These are phyloP conservation scores for Lissocephala sabroskyi DNA, from an alignment of 2,888 invertebrate genomes.

Conservation along the genomic window DNA sequence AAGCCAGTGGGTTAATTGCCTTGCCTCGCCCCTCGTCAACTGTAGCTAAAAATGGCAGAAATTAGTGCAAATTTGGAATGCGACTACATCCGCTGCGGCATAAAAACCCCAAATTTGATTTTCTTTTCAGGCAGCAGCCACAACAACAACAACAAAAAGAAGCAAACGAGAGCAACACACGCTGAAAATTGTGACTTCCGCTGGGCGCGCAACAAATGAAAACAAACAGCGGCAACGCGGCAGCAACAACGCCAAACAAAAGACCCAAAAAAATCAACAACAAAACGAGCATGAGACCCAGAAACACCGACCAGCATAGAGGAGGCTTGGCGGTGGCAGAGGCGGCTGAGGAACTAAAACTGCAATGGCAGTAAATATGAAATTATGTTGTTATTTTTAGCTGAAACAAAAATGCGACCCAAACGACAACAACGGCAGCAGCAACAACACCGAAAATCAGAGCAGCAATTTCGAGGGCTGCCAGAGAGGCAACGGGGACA, in stretches of 20 bases:
- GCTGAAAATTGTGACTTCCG: conserved; percentile 41
- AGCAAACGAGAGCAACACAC: conserved; percentile 4
- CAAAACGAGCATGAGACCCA: conserved; percentile 6
- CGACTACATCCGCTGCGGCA: conserved; percentile 35
- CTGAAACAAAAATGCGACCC: conserved; percentile 21
- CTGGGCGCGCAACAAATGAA: conserved; percentile 16
- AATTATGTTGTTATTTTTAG: conserved; percentile 49
- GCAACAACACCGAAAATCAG: conserved; percentile 16
- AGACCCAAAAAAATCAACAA: conserved; percentile 9
- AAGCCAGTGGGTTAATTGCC: too few species aligned
- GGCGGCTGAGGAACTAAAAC: neutral
- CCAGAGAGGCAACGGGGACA: too few species aligned
- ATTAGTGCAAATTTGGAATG: conserved; percentile 29
- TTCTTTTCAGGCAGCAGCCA: too few species aligned
- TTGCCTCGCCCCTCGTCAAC: conserved; percentile 7
- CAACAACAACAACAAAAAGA: conserved; percentile 6
- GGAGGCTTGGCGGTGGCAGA: too few species aligned
- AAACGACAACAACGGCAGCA: conserved; percentile 11
- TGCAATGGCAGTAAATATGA: conserved; percentile 24
- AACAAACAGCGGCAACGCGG: conserved; percentile 12
- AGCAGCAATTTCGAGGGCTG: too few species aligned
- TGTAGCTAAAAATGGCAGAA: conserved; percentile 37
- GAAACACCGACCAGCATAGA: conserved; percentile 1
- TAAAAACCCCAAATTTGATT: neutral
- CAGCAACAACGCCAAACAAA: conserved; percentile 13